Conservation (phyloP, 2,797 vertebrate genomes). For the Heliangelus exortis region DNA sequence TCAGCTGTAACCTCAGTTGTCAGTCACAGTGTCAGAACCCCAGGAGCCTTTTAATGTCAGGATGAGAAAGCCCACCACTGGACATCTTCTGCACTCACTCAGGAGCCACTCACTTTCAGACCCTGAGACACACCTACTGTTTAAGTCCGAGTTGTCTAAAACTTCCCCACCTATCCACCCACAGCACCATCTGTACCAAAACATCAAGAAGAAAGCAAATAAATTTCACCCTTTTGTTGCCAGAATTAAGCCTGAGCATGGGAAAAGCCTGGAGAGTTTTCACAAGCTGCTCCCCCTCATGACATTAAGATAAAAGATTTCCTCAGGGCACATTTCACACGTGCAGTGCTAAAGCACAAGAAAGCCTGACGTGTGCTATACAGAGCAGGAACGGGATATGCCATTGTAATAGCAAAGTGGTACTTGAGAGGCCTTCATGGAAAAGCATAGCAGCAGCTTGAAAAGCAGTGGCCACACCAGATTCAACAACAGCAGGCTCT, state of each 20-base stretch:
- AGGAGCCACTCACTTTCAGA: constrained; percentile 8
- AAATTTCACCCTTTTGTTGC: background rate
- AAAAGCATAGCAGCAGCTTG: background rate
- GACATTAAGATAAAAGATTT: background rate
- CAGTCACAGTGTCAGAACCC: background rate
- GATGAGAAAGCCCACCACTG: background rate
- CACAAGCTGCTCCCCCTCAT: background rate
- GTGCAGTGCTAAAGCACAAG: background rate
- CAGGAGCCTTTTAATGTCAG: background rate
- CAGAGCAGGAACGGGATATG: background rate
- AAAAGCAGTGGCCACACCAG: background rate
- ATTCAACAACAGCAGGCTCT: background rate
- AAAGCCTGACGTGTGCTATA: background rate
- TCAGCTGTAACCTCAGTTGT: background rate
- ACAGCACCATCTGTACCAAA: constrained; percentile 50
- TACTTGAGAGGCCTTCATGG: background rate
- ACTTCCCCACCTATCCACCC: constrained; percentile 38
- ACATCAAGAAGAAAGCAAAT: background rate
- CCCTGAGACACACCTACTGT: background rate
- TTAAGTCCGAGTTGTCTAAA: background rate
- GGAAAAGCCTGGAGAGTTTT: background rate
- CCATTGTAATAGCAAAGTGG: background rate
- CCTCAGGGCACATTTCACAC: background rate
- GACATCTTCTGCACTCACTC: background rate
- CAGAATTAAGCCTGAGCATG: background rate